Evolutionary conservation across 64 coral and sea anemone genomes (phyloP), one percentile per base, ranked within the genome.

Genomic region (Dendronephthya gigantea): DNA sequence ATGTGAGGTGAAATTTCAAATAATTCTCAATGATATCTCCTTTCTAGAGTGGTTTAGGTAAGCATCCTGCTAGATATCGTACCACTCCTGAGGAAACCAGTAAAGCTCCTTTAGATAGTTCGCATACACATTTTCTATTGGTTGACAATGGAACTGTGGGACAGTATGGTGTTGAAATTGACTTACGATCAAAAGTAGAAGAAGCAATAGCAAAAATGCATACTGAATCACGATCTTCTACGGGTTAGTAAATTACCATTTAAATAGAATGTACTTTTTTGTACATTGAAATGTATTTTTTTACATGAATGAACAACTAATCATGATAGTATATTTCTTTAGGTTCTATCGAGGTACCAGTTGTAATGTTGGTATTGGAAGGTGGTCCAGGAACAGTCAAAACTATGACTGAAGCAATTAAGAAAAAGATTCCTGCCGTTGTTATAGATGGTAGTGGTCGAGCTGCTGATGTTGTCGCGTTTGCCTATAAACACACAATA

Each of bases 391-490:
- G 93, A 66, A 93, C 95, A 30, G 87, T 98, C 0, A 89, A 90
- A 40, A 98, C 95, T 8, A 98, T 98, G 95, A 93, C 74, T 85
- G 92, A 98, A 39, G 84, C 93, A 15, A 98, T 93, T 37, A 93
- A 93, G 55, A 98, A 98, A 87, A 98, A 98, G 79, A 92, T 98
- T 27, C 95, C 95, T 14, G 92, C 95, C 3, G 95, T 98, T 25
- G 92, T 98, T 13, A 88, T 98, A 22, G 95, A 98, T n/a, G 95
- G 95, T n/a, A 98, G 95, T 59, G 95, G 95, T 32, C 89, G 95
- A 39, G 95, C 95, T 22, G 95, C 95, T 30, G 86, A 93, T 76
- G 92, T 98, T 7, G 92, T 98, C 0, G 92, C 91, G 14, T 98
- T 90, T 88, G 95, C 95, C 38, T 98, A 98, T 75, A 92, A 88